Conservation (phyloP, 2,888 invertebrate genomes). For the Erpobdella octoculata region DNA sequence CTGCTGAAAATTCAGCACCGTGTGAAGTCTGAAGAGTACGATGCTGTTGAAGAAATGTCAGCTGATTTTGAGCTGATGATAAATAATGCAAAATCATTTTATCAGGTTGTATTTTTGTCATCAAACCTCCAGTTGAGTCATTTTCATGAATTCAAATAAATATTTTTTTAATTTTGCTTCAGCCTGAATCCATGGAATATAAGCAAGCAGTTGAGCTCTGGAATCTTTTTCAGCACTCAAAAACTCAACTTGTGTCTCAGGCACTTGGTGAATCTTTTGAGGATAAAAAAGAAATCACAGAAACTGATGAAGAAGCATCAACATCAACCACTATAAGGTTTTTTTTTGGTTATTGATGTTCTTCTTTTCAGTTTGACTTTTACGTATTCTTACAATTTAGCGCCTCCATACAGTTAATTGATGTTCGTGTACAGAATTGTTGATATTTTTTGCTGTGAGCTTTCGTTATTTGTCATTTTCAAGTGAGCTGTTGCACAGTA, state of each 20-base stretch:
- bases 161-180: background rate
- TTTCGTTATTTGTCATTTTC: background rate
- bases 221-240: slow-evolving; percentile 68
- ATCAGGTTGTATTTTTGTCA: slow-evolving; percentile 63
- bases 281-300: background rate
- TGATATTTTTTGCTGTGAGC: background rate
- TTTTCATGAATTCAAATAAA: background rate
- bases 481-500: background rate
- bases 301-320: background rate
- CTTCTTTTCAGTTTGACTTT: too few relatives aligned
- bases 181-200: slow-evolving; percentile 60
- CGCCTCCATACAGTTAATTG: too few relatives aligned
- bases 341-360: too few relatives aligned
- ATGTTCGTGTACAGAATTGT: background rate
- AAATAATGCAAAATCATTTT: slow-evolving; percentile 88
- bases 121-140: background rate
- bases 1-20: slow-evolving; percentile 89
- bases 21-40: slow-evolving; percentile 90
- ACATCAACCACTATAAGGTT: background rate
- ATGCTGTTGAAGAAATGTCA: slow-evolving; percentile 81
- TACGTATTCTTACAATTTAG: too few relatives aligned
- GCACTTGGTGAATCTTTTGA: slow-evolving; percentile 40
- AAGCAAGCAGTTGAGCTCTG: slow-evolving; percentile 80
- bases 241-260: slow-evolving; percentile 55
- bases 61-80: slow-evolving; percentile 82